A percentile compares a stretch with the other conserved stretches of the same genome.
Conservation (phyloP, 2,113 vertebrate genomes). For the Gallinago jamesoni region DNA sequence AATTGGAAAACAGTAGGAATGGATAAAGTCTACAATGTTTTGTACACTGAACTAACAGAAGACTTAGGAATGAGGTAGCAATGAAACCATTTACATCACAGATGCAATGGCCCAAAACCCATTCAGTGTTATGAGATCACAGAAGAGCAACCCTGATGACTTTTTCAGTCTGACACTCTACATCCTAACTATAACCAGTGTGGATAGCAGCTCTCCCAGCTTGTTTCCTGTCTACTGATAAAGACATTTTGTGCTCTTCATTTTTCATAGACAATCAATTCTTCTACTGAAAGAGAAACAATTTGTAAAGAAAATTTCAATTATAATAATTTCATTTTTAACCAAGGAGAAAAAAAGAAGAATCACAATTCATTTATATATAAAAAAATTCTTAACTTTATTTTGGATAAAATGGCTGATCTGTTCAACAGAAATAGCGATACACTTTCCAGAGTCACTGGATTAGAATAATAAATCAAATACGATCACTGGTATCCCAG, state of each 20-base stretch:
- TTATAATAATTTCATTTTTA: constrained; percentile 33
- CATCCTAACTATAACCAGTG: background rate
- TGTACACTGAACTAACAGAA: background rate
- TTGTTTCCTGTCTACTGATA: background rate
- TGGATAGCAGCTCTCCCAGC: background rate
- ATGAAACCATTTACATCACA: background rate
- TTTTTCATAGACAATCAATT: background rate
- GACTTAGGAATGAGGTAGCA: background rate
- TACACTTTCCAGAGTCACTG: background rate
- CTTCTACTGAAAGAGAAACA: background rate
- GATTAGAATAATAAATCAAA: constrained; percentile 2
- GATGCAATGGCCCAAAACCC: background rate
- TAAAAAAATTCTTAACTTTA: constrained; percentile 27
- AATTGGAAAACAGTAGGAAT: background rate
- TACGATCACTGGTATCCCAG: background rate
- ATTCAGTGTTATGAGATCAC: background rate
- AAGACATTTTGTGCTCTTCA: background rate
- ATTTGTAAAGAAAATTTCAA: background rate
- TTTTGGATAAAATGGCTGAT: background rate
- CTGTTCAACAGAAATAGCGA: constrained; percentile 34
- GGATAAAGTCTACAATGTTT: background rate
- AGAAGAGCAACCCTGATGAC: background rate
- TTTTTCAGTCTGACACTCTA: background rate
- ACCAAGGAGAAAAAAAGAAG: background rate
- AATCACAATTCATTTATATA: background rate